phyloP scores from a whole-genome alignment of 2,888 invertebrate genomes.

The Tipula helvola region DNA sequence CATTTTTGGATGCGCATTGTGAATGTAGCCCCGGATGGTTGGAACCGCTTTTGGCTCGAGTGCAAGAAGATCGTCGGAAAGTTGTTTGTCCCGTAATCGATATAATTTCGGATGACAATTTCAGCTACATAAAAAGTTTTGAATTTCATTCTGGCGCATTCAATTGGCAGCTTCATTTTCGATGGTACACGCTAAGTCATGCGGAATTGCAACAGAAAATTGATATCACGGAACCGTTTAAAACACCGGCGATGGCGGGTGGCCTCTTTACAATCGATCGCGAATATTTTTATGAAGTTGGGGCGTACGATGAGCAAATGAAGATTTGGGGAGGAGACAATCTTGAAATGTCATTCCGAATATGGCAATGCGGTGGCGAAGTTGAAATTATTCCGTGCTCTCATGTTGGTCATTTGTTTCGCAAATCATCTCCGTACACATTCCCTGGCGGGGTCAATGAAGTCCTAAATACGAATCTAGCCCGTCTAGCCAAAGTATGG shows the following conservation, averaged over 20 bases:
- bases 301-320: conserved; percentile 84
- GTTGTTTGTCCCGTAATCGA: conserved; percentile 71
- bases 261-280: conserved; percentile 73
- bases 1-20: conserved; percentile 96
- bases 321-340: conserved; percentile 99
- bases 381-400: conserved; percentile 88
- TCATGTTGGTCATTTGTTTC: conserved; percentile 85
- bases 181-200: conserved; percentile 53
- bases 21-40: conserved; percentile 78
- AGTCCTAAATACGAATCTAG: conserved; percentile 78
- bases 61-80: conserved; percentile 27
- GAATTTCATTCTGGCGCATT: conserved; percentile 98
- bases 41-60: conserved; percentile 55
- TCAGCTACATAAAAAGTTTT: conserved; percentile 80
- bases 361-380: conserved; percentile 90
- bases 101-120: conserved; percentile 90
- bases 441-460: conserved; percentile 86
- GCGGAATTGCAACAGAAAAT: conserved; percentile 48
- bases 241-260: conserved; percentile 88
- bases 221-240: conserved; percentile 61
- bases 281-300: conserved; percentile 77
- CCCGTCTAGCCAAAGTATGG: conserved; percentile 91
- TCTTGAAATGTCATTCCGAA: conserved; percentile 89
- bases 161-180: conserved; percentile 92
- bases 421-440: conserved; percentile 87